Percentiles rank a stretch among this genome's conserved stretches.
These are phyloP conservation scores for Notamacropus eugenii DNA, from an alignment of 2,797 vertebrate genomes.

Conservation along the genomic window DNA sequence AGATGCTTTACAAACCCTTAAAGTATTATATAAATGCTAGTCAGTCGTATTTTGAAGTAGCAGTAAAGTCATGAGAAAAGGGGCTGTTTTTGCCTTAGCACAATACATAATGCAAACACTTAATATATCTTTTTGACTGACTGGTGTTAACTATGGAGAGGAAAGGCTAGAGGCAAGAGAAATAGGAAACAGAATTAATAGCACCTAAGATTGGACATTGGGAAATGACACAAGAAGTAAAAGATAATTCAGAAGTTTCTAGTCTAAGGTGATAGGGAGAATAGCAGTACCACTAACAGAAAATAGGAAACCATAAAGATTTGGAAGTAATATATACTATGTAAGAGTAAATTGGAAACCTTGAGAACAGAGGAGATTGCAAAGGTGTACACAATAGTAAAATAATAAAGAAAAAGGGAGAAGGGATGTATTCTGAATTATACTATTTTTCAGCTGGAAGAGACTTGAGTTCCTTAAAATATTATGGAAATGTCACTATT, in stretches of 20 bases:
- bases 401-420: neutral
- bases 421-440: neutral
- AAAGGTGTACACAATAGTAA: neutral
- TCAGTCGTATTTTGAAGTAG: neutral
- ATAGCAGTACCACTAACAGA: neutral
- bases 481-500: neutral
- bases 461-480: neutral
- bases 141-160: neutral
- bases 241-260: neutral
- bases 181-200: neutral
- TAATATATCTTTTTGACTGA: neutral
- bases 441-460: neutral
- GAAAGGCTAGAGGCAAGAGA: neutral
- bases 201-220: neutral
- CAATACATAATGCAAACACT: neutral
- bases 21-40: neutral
- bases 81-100: neutral
- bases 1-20: neutral
- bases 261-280: neutral
- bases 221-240: neutral
- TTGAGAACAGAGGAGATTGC: neutral
- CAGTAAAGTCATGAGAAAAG: neutral
- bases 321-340: neutral
- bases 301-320: neutral
- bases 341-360: neutral